Evolutionary conservation across 2,888 invertebrate species (phyloP), one percentile per base, ranked within the genome.

Genomic region (Eilema caniola): DNA sequence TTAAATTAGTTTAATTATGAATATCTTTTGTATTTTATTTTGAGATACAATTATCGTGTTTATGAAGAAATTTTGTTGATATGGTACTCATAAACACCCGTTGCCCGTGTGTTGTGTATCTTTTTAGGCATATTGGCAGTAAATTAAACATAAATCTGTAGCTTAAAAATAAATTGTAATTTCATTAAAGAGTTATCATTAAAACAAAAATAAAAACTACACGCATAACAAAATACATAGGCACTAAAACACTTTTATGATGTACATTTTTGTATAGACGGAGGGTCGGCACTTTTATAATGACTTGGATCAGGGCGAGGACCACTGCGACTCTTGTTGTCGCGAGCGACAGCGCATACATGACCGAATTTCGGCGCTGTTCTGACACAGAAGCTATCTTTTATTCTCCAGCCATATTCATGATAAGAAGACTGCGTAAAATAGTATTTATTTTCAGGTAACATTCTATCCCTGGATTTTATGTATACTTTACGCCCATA

Each of bases 361-460:
- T 88, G 85, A 0, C 88, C 88, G 33, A 62, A 79, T 37, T 33
- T 20, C 2, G 88, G 85, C 4, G 69, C 74, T 33, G 79, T 71
- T 3, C 31, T 81, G 0, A 70, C 69, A 59, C 89, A 88, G 66
- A 37, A 81, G 66, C 89, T 89, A 25, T 90, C 90, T 0, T 73
- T 74, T 41, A 88, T 56, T 59, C 90, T 82, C 89, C 89, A 91
- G 0, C 91, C 91, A 41, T 85, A 89, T 11, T 75, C 80, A 87
- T 86, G 87, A 0, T 81, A 85, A 67, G 64, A 75, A 16, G 79
- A 73, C 75, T 88, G 86, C 24, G 60, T 76, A 64, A 89, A 89
- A 66, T 91, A 90, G 69, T 83, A 91, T 72, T 86, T 89, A 11
- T 85, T 71, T 68, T 90, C 90, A 0, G 90, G 90, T 23, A 73